These are phyloP conservation scores for Drosophila paulistorum DNA, from an alignment of 1,140 invertebrate species.

Conservation along the genomic window DNA sequence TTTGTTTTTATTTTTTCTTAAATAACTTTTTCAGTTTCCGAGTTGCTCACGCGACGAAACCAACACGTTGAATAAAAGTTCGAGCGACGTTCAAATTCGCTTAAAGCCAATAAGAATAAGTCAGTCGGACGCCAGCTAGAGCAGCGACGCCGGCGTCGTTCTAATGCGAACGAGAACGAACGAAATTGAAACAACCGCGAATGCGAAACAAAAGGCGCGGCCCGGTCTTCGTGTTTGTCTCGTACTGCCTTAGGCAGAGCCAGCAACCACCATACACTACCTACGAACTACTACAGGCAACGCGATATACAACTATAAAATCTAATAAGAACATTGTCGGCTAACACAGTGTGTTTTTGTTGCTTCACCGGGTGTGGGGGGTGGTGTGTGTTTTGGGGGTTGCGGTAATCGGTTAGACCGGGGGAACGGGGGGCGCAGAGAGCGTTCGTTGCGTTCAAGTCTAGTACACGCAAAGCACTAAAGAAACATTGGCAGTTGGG, in stretches of 20 bases:
- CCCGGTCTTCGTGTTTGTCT: constrained; percentile 25
- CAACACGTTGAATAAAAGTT: constrained; percentile 81
- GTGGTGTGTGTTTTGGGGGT: not conserved
- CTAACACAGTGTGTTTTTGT: not conserved
- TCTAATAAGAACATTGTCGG: constrained; percentile 74
- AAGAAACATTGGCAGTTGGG: constrained; percentile 31
- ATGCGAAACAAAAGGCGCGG: constrained; percentile 52
- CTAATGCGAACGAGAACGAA: constrained; percentile 50
- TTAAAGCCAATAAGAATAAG: constrained; percentile 81
- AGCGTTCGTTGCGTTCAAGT: constrained; percentile 61
- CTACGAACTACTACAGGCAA: no score
- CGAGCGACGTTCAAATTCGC: constrained; percentile 77
- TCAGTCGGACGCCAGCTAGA: constrained; percentile 54
- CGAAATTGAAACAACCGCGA: constrained; percentile 40
- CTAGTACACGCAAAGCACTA: constrained; percentile 66
- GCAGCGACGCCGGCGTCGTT: constrained; percentile 48
- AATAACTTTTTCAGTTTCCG: constrained; percentile 50
- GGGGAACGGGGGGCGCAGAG: not conserved
- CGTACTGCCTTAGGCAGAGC: constrained; percentile 48
- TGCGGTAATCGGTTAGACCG: constrained; percentile 24
- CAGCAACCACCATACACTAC: constrained; percentile 26
- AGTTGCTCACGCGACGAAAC: constrained; percentile 77
- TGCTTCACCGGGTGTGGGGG: no score
- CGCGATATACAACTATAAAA: constrained; percentile 49
- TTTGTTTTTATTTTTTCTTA: constrained; percentile 22